Conservation (phyloP, 2,888 invertebrate genomes). For the Blastobasis adustella region DNA sequence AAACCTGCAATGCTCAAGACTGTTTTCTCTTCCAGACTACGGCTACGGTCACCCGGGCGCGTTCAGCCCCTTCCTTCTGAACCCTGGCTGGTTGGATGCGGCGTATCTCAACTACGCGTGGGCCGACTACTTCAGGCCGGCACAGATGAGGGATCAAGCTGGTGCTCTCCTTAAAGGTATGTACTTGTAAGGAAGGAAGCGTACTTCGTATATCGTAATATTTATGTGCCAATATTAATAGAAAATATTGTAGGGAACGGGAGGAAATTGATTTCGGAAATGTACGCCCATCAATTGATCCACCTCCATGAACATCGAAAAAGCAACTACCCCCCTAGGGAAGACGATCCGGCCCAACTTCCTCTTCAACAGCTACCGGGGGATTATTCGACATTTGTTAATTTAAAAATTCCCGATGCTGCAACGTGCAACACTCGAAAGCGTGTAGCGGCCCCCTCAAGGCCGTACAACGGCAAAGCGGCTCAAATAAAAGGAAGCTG, state of each 20-base stretch:
- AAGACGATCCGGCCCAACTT: slow-evolving; percentile 11
- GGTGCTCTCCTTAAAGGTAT: slow-evolving; percentile 77
- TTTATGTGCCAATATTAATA: too few species aligned
- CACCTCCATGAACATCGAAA: too few species aligned
- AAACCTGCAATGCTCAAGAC: too few species aligned
- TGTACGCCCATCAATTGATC: too few species aligned
- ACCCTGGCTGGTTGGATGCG: slow-evolving; percentile 90
- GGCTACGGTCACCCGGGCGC: slow-evolving; percentile 86
- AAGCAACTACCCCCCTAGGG: too few species aligned
- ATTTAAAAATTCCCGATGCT: slow-evolving; percentile 68
- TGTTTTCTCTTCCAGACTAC: slow-evolving; percentile 76
- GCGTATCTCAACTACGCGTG: slow-evolving; percentile 87
- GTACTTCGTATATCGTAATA: too few species aligned
- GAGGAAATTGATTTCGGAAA: too few species aligned
- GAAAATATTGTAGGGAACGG: too few species aligned
- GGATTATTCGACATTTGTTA: slow-evolving; percentile 59
- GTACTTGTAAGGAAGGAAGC: not conserved
- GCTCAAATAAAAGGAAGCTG: slow-evolving; percentile 71
- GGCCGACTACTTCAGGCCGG: slow-evolving; percentile 81
- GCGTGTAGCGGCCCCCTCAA: slow-evolving; percentile 67
- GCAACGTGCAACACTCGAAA: slow-evolving; percentile 61
- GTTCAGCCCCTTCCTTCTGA: slow-evolving; percentile 86
- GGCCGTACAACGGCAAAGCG: slow-evolving; percentile 65
- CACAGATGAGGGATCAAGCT: slow-evolving; percentile 52
- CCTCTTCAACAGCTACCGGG: slow-evolving; percentile 36